These are phyloP conservation scores for Pao palembangensis DNA, from an alignment of 2,113 vertebrate genomes.

Conservation along the genomic window DNA sequence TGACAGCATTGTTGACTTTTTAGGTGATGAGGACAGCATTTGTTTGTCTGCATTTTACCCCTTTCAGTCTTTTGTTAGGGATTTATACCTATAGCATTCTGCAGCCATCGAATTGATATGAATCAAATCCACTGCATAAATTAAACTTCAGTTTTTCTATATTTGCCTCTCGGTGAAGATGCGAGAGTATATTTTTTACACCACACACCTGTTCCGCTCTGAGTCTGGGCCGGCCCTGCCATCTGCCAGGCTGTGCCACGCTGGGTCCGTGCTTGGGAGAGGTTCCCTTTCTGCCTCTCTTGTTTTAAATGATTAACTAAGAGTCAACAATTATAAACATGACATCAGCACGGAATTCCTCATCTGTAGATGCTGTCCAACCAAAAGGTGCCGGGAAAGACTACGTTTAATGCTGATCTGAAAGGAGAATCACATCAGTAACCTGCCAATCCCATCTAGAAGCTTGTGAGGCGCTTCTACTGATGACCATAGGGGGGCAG, in stretches of 20 bases:
- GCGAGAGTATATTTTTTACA: slow-evolving; percentile 27
- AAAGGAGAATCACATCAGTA: slow-evolving; percentile 9
- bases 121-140: neutral
- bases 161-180: slow-evolving; percentile 26
- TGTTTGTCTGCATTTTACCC: neutral
- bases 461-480: neutral
- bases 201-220: slow-evolving; percentile 52
- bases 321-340: slow-evolving; percentile 19
- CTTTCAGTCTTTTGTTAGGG: neutral
- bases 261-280: slow-evolving; percentile 26
- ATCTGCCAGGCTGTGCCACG: slow-evolving; percentile 50
- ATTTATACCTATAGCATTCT: neutral
- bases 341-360: slow-evolving; percentile 28
- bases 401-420: neutral
- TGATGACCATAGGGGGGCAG: slow-evolving; percentile 51
- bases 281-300: slow-evolving; percentile 1
- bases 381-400: slow-evolving; percentile 10
- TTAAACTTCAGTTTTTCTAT: neutral
- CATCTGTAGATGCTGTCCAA: slow-evolving; percentile 19
- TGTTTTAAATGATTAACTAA: slow-evolving; percentile 48
- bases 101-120: neutral
- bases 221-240: slow-evolving; percentile 43
- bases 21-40: neutral
- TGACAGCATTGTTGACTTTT: slow-evolving; percentile 15
- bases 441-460: neutral